Conservation (phyloP, 2,888 invertebrate genomes). For the Polia nebulosa region DNA sequence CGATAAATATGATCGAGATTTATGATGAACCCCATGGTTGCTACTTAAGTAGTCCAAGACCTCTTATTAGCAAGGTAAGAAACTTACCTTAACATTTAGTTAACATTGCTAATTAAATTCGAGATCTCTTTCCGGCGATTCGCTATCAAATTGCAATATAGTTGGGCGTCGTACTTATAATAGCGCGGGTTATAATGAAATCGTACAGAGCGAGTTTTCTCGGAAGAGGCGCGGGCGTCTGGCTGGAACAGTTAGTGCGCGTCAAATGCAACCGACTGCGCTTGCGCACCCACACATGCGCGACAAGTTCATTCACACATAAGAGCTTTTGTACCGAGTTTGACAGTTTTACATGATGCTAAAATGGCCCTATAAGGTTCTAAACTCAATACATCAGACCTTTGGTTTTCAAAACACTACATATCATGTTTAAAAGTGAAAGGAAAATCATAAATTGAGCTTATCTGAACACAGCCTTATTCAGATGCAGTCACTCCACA, state of each 20-base stretch:
- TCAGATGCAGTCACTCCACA: slow-evolving; percentile 15
- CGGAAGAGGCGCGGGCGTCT: slow-evolving; percentile 75
- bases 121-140: slow-evolving; percentile 45
- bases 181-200: slow-evolving; percentile 62
- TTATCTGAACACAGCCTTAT: slow-evolving; percentile 18
- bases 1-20: not conserved
- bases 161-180: slow-evolving; percentile 51
- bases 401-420: slow-evolving; percentile 14
- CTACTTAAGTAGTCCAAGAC: not conserved
- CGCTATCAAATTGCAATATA: slow-evolving; percentile 54
- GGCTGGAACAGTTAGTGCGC: slow-evolving; percentile 67
- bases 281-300: slow-evolving; percentile 49
- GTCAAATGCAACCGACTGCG: slow-evolving; percentile 58
- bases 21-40: not conserved
- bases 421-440: slow-evolving; percentile 11
- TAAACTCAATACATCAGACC: not conserved
- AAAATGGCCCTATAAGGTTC: not conserved
- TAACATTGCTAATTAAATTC: slow-evolving; percentile 41
- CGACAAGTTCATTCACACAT: slow-evolving; percentile 30
- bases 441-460: slow-evolving; percentile 15
- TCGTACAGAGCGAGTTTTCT: slow-evolving; percentile 74
- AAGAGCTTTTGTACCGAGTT: slow-evolving; percentile 27
- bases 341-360: not conserved
- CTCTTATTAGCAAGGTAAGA: slow-evolving; percentile 12
- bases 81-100: no score